A percentile compares a stretch with the other conserved stretches of the same genome.
phyloP scores from a whole-genome alignment of 2,113 vertebrate genomes.

The Panurus biarmicus region DNA sequence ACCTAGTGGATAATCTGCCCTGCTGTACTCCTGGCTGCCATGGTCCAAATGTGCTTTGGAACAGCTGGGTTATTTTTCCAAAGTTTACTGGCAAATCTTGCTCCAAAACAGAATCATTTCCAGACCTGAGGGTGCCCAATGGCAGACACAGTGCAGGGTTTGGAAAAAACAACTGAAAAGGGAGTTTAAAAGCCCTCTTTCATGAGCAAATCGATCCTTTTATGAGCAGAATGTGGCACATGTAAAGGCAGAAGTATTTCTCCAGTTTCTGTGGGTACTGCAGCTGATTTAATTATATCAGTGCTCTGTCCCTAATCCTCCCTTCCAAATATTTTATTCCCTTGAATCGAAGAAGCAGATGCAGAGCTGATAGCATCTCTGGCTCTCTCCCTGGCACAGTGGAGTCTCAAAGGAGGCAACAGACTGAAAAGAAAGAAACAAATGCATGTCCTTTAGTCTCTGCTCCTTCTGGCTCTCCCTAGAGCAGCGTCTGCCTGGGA shows the following conservation, averaged over 20 bases:
- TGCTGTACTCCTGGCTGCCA: neutral
- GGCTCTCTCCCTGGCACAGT: neutral
- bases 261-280: neutral
- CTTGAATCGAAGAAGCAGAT: neutral
- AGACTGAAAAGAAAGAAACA: neutral
- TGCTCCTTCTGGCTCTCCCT: neutral
- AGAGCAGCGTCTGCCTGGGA: neutral
- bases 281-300: neutral
- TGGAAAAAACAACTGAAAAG: neutral
- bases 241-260: neutral
- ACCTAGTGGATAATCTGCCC: conserved; percentile 35
- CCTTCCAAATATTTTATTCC: neutral
- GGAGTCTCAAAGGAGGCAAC: neutral
- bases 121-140: neutral
- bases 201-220: neutral
- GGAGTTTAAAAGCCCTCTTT: neutral
- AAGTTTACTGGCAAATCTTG: neutral
- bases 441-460: neutral
- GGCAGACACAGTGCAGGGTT: neutral
- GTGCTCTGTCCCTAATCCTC: neutral
- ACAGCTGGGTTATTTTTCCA: neutral
- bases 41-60: neutral
- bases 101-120: neutral
- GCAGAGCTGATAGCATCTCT: neutral
- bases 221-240: neutral